Evolutionary conservation across 2,113 vertebrate genomes (phyloP), one percentile per base, ranked within the genome.

Genomic region (Oncorhynchus gorbuscha): DNA sequence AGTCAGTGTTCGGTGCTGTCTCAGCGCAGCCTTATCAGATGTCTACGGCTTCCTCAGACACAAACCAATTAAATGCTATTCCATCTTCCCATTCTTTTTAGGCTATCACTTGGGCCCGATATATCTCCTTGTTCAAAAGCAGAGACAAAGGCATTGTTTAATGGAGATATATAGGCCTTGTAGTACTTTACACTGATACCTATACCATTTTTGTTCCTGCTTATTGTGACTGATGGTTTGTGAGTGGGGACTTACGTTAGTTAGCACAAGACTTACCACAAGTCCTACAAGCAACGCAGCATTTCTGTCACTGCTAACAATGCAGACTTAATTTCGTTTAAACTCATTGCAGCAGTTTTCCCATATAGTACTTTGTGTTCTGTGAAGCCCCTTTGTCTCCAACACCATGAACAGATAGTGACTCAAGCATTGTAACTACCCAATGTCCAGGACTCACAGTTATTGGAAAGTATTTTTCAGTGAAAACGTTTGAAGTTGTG

Each of bases 191-290:
- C 59, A 13, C 59, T 7, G 12, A 61, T 2, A 20, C n/a, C 20
- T 55, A 55, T 18, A 18, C n/a, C 2, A 62, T 62, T 11, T 62
- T n/a, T 24, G 18, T 62, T 24, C 5, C n/a, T 24, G 59, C 59
- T 24, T 62, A 9, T 48, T 62, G 8, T 48, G 69, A 14, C 65
- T 68, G 74, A 62, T 64, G 64, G 72, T 69, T 72, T 20, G 64
- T 76, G 64, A 68, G 39, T 16, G 24, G 62, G 45, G 18, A n/a
- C 59, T 62, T n/a, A 62, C n/a, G 1, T 9, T n/a, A 24, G 5
- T 9, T n/a, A 62, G 6, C 59, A 62, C n/a, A 62, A 22, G 59
- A 45, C 39, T 45, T 45, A 45, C 0, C 3, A 45, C 3, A 45
- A 45, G 12, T 12, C 39, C 5, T 14, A 62, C 70, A 58, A 58